Conservation (phyloP, 2,113 vertebrate species). For the Etheostoma cragini region DNA sequence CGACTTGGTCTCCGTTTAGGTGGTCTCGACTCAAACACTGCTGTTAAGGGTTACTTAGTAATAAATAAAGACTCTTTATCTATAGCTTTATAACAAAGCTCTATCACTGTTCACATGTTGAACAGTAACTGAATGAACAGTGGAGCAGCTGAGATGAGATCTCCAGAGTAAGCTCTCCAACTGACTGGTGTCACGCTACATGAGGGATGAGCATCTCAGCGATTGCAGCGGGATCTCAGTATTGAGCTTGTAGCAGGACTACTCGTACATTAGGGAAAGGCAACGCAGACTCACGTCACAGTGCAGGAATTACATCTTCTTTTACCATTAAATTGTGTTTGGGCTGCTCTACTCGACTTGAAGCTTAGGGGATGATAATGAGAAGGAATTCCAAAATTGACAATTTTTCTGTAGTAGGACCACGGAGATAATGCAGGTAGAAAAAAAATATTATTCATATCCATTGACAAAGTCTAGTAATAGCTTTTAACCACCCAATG, state of each 20-base stretch:
- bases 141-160: not conserved
- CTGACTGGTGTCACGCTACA: not conserved
- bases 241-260: not conserved
- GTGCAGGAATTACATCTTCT: not conserved
- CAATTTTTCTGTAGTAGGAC: not conserved
- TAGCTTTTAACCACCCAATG: constrained; percentile 59
- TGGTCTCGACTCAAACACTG: no score
- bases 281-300: not conserved
- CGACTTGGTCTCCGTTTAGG: no score
- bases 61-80: no score
- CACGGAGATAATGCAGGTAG: not conserved
- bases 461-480: not conserved
- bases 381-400: not conserved
- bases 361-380: not conserved
- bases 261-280: not conserved
- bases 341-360: not conserved
- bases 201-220: constrained; percentile 35
- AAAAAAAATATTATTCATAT: no score
- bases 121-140: constrained; percentile 11
- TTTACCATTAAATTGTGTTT: not conserved
- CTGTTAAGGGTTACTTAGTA: not conserved
- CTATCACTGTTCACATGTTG: not conserved
- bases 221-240: not conserved
- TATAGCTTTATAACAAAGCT: not conserved
- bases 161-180: constrained; percentile 7